These are phyloP conservation scores for Leptonema lineaticorne DNA, from an alignment of 1,140 invertebrate genomes.

Conservation along the genomic window DNA sequence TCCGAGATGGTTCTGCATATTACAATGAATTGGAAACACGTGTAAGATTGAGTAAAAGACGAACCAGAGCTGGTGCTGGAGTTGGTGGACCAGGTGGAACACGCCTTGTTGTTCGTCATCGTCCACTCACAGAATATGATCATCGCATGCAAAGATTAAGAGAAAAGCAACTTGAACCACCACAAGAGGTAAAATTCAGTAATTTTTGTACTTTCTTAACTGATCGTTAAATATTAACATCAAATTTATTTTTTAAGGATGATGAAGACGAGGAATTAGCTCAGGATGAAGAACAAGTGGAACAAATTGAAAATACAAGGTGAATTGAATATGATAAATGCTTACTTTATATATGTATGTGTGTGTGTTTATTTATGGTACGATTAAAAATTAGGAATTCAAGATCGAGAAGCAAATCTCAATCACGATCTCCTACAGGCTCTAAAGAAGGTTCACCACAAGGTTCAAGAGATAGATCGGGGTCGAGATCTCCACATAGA, in stretches of 20 bases:
- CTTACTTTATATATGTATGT: neutral
- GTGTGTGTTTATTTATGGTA: no score
- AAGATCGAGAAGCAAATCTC: constrained; percentile 44
- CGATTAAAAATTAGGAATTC: constrained; percentile 42
- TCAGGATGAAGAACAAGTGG: constrained; percentile 71
- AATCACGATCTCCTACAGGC: constrained; percentile 43
- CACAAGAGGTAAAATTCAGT: constrained; percentile 50
- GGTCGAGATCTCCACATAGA: no score
- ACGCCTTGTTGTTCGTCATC: constrained; percentile 85
- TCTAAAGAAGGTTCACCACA: constrained; percentile 47
- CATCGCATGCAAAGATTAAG: constrained; percentile 83
- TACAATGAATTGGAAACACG: constrained; percentile 98
- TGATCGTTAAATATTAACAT: constrained; percentile 1
- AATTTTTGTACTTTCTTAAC: constrained; percentile 21
- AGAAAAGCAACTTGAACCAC: constrained; percentile 85
- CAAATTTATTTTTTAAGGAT: constrained; percentile 53
- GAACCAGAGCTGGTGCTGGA: constrained; percentile 68
- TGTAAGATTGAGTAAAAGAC: constrained; percentile 86
- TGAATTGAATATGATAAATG: neutral
- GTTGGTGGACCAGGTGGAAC: constrained; percentile 72
- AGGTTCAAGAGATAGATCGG: constrained; percentile 46
- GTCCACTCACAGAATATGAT: constrained; percentile 83
- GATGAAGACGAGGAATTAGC: constrained; percentile 62
- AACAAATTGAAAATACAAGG: constrained; percentile 47
- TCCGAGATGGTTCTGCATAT: constrained; percentile 87